Percentiles rank a stretch among this genome's conserved stretches.
phyloP scores from a whole-genome alignment of 2,888 invertebrate genomes.

The Nymphalis urticae region DNA sequence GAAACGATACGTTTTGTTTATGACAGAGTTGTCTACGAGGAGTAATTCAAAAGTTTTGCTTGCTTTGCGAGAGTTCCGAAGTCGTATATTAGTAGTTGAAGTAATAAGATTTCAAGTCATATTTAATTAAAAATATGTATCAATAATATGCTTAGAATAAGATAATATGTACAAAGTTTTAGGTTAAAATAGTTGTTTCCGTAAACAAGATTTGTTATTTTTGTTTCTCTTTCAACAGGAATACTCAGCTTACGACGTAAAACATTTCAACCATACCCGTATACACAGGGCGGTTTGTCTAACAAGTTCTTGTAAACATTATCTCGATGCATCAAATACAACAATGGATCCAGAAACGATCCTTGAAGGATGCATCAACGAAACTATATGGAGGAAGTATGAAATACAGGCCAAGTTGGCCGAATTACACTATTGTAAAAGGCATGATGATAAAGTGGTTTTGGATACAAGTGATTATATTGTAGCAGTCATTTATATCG shows the following conservation, averaged over 20 bases:
- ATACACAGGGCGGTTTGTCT: slow-evolving; percentile 70
- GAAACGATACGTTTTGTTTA: neutral
- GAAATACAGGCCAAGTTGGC: slow-evolving; percentile 55
- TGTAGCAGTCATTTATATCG: slow-evolving; percentile 56
- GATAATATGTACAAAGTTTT: too few species aligned
- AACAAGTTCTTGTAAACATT: slow-evolving; percentile 53
- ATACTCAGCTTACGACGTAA: slow-evolving; percentile 60
- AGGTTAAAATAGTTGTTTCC: too few species aligned
- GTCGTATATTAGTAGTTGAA: too few species aligned
- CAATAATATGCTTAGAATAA: neutral
- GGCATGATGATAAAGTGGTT: slow-evolving; percentile 44
- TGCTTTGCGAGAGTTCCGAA: too few species aligned
- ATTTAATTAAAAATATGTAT: neutral
- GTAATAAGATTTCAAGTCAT: neutral
- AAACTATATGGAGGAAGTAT: slow-evolving; percentile 57
- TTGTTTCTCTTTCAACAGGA: slow-evolving; percentile 46
- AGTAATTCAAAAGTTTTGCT: too few species aligned
- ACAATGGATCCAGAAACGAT: slow-evolving; percentile 46
- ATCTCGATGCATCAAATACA: slow-evolving; percentile 39
- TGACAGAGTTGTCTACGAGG: too few species aligned
- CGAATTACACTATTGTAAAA: slow-evolving; percentile 59
- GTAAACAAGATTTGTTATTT: too few species aligned
- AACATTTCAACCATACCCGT: slow-evolving; percentile 70
- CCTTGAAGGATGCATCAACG: slow-evolving; percentile 67
- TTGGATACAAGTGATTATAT: slow-evolving; percentile 56